phyloP scores from a whole-genome alignment of 2,888 invertebrate genomes.

The Ypsolopha scabrella region DNA sequence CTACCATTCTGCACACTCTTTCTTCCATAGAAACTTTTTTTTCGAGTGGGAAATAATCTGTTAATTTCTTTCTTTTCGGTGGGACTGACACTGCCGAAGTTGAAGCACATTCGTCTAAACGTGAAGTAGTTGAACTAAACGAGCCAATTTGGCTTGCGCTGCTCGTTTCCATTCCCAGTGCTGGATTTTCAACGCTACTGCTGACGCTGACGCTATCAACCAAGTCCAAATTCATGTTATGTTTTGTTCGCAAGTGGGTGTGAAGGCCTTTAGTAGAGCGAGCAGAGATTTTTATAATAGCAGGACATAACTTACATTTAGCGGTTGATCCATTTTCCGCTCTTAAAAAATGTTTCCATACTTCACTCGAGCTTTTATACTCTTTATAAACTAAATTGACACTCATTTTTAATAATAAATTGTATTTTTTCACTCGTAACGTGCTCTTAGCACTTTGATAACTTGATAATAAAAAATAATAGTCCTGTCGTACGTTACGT shows the following conservation, averaged over 20 bases:
- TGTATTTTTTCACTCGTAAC: too few relatives aligned
- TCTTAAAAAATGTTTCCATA: slow-evolving; percentile 1
- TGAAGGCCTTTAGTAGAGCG: slow-evolving; percentile 2
- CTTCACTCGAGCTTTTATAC: slow-evolving; percentile 1
- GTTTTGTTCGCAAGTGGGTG: slow-evolving; percentile 3
- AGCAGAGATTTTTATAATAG: slow-evolving; percentile 1
- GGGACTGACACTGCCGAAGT: neutral
- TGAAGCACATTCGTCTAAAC: slow-evolving; percentile 1
- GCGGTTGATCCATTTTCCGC: neutral
- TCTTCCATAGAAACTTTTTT: neutral
- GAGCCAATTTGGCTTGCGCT: slow-evolving; percentile 2
- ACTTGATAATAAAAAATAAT: too few relatives aligned
- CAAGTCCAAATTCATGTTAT: too few relatives aligned
- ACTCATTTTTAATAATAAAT: slow-evolving; percentile 1
- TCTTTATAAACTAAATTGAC: slow-evolving; percentile 2
- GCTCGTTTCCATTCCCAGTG: slow-evolving; percentile 2
- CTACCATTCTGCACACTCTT: too few relatives aligned
- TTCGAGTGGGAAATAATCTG: too few relatives aligned
- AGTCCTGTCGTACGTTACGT: too few relatives aligned
- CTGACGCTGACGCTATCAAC: too few relatives aligned
- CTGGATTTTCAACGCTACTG: slow-evolving; percentile 2
- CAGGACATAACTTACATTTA: neutral
- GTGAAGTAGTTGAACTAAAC: slow-evolving; percentile 1
- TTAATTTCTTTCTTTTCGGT: neutral
- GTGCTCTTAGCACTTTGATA: too few relatives aligned